phyloP scores from a whole-genome alignment of 2,797 vertebrate species.

The Thaleichthys pacificus region DNA sequence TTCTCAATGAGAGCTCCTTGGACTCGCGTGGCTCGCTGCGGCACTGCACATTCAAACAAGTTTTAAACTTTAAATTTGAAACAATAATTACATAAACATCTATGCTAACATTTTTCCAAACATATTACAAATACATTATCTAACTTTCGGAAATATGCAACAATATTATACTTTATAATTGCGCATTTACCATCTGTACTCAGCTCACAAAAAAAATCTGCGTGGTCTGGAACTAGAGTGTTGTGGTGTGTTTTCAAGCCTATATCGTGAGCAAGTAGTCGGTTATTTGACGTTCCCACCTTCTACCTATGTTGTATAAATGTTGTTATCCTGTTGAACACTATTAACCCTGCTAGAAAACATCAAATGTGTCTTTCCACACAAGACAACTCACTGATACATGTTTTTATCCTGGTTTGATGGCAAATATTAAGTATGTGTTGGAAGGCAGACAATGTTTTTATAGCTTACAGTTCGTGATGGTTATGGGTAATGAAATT shows the following conservation, averaged over 20 bases:
- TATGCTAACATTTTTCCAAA: slow-evolving; percentile 3
- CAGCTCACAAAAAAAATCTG: slow-evolving; percentile 13
- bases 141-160: slow-evolving; percentile 43
- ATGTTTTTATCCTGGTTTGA: neutral
- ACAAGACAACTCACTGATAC: neutral
- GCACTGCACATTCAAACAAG: slow-evolving; percentile 85
- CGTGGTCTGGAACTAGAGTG: slow-evolving; percentile 7
- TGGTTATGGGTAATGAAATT: neutral
- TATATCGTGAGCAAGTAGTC: slow-evolving; percentile 13
- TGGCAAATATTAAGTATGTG: neutral
- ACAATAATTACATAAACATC: slow-evolving; percentile 40
- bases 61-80: slow-evolving; percentile 67
- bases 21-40: slow-evolving; percentile 96
- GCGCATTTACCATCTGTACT: slow-evolving; percentile 27
- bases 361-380: neutral
- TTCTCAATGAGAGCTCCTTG: slow-evolving; percentile 94
- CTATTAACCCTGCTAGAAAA: neutral
- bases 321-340: slow-evolving; percentile 8
- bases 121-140: slow-evolving; percentile 28
- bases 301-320: slow-evolving; percentile 7
- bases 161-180: slow-evolving; percentile 36
- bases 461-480: neutral
- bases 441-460: neutral
- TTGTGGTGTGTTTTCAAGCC: neutral
- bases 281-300: slow-evolving; percentile 23